A percentile compares a stretch with the other conserved stretches of the same genome.
These are phyloP conservation scores for Eidolon helvum DNA, from an alignment of 2,113 vertebrate species.

Conservation along the genomic window DNA sequence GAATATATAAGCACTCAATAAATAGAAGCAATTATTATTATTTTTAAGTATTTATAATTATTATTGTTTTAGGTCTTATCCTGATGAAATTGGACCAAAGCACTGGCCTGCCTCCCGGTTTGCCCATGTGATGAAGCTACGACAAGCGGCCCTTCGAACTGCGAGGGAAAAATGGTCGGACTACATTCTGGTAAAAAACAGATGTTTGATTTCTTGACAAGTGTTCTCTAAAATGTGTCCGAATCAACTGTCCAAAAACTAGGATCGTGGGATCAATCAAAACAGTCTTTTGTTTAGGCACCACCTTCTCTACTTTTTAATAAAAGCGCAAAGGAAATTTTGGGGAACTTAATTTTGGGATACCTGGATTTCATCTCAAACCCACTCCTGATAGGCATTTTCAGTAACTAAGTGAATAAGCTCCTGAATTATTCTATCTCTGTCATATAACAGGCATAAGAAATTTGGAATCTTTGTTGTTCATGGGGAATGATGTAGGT, in stretches of 20 bases:
- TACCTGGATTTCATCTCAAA: not conserved
- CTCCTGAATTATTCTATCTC: not conserved
- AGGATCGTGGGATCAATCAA: not conserved
- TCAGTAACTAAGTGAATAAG: not conserved
- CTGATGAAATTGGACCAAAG: conserved; percentile 96
- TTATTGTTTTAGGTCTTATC: conserved; percentile 86
- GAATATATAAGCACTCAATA: not conserved
- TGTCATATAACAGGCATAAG: not conserved
- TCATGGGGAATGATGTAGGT: not conserved
- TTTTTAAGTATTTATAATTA: not conserved
- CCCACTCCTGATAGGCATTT: not conserved
- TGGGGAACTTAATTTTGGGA: not conserved
- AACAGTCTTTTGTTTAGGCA: not conserved
- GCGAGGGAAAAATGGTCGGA: conserved; percentile 96
- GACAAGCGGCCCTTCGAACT: conserved; percentile 93
- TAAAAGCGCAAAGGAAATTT: not conserved
- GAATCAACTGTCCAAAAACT: not conserved
- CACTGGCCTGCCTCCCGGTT: conserved; percentile 96
- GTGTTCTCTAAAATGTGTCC: conserved; percentile 15
- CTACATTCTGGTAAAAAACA: conserved; percentile 92
- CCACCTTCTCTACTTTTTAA: not conserved
- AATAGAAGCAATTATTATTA: not conserved
- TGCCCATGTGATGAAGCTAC: conserved; percentile 95
- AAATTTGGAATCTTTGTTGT: not conserved
- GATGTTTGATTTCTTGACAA: conserved; percentile 17